These are phyloP conservation scores for Diarsia rubi DNA, from an alignment of 2,888 invertebrate genomes.

Conservation along the genomic window DNA sequence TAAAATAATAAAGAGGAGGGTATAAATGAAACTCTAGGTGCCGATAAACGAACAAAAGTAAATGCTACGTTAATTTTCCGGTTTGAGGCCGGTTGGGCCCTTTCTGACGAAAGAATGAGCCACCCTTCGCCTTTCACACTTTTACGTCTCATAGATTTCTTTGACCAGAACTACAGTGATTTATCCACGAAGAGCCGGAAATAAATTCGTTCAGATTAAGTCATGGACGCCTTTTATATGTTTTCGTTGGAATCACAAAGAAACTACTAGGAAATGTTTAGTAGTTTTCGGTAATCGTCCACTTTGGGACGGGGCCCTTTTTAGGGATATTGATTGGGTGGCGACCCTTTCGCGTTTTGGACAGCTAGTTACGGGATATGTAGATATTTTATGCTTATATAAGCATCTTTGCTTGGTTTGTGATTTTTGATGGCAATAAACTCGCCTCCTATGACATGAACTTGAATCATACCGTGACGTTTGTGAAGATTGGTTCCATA, in stretches of 20 bases:
- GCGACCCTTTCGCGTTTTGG: conserved; percentile 40
- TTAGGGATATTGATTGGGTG: conserved; percentile 49
- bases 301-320: conserved; percentile 39
- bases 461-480: background rate
- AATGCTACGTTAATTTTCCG: conserved; percentile 86
- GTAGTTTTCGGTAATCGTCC: conserved; percentile 60
- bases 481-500: too few relatives aligned
- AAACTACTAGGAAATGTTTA: conserved; percentile 63
- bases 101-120: conserved; percentile 70
- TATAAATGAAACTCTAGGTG: conserved; percentile 71
- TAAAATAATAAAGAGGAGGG: conserved; percentile 70
- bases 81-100: conserved; percentile 72
- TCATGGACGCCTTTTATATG: conserved; percentile 61
- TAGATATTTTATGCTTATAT: conserved; percentile 14
- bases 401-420: background rate
- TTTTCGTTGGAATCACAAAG: conserved; percentile 60
- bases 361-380: conserved; percentile 8
- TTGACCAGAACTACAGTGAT: conserved; percentile 75
- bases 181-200: conserved; percentile 69
- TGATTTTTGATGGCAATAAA: background rate
- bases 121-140: conserved; percentile 74
- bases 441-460: background rate
- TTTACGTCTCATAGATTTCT: conserved; percentile 73
- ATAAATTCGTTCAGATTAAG: conserved; percentile 76
- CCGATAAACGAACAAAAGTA: conserved; percentile 80